phyloP scores from a whole-genome alignment of 2,888 invertebrate genomes.

The Marasmarcha lunaedactyla region DNA sequence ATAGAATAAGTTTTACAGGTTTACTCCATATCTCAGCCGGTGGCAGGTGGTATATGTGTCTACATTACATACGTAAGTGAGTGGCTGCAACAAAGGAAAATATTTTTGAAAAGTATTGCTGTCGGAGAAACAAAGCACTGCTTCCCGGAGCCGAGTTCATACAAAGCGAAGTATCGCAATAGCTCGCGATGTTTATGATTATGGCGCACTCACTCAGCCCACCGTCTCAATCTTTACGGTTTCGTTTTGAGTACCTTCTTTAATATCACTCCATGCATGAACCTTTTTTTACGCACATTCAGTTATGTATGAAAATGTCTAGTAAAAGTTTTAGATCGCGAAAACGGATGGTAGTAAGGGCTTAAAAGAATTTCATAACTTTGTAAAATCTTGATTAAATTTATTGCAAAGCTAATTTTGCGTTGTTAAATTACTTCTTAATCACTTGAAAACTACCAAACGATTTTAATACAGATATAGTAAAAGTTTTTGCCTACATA shows the following conservation, averaged over 20 bases:
- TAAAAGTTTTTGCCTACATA: too few relatives aligned
- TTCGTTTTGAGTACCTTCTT: conserved; percentile 36
- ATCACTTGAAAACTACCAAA: too few relatives aligned
- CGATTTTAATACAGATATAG: too few relatives aligned
- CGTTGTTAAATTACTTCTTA: too few relatives aligned
- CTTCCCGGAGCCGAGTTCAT: conserved; percentile 46
- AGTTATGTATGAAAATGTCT: conserved; percentile 8
- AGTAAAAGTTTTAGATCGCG: too few relatives aligned
- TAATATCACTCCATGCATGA: conserved; percentile 21
- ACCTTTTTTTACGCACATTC: conserved; percentile 13
- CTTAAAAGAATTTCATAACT: too few relatives aligned
- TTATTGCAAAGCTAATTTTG: too few relatives aligned
- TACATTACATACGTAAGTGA: conserved; percentile 40
- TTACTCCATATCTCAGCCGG: conserved; percentile 4
- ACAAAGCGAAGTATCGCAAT: conserved; percentile 60
- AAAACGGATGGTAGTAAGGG: too few relatives aligned
- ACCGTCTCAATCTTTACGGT: conserved; percentile 47
- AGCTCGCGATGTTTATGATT: conserved; percentile 60
- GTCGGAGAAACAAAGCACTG: conserved; percentile 57
- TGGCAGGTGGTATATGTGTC: conserved; percentile 9
- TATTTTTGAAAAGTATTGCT: conserved; percentile 61
- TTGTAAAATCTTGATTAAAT: too few relatives aligned
- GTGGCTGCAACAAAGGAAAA: conserved; percentile 60
- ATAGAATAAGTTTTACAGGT: conserved; percentile 1
- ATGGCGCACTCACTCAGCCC: conserved; percentile 49